Conservation (phyloP, 1,140 invertebrate genomes). For the Drosophila pectinifera region DNA sequence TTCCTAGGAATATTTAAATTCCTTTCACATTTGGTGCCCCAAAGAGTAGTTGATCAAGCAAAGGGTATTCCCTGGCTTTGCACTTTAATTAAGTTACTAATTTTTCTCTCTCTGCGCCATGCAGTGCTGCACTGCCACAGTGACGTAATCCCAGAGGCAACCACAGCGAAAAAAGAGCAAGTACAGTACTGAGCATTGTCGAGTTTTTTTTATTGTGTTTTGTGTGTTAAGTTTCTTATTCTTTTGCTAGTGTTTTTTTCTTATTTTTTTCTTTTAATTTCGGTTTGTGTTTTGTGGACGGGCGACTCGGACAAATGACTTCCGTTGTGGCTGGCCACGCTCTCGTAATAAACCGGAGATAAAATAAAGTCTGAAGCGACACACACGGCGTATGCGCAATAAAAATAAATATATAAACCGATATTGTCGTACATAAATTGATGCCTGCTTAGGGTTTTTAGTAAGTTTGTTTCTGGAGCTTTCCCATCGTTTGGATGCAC, state of each 20-base stretch:
- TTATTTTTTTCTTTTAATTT: conserved; percentile 34
- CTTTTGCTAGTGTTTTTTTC: conserved; percentile 16
- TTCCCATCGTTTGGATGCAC: conserved; percentile 26
- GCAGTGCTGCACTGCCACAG: conserved; percentile 40
- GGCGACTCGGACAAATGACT: conserved; percentile 71
- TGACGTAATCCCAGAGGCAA: conserved; percentile 66
- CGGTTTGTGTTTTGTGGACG: conserved; percentile 36
- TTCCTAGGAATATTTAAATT: neutral
- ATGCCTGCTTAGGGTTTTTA: conserved; percentile 4
- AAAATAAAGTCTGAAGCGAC: neutral
- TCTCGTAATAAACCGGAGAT: conserved; percentile 51
- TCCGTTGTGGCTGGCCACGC: conserved; percentile 62
- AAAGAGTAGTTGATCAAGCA: neutral
- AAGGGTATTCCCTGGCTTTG: conserved; percentile 5
- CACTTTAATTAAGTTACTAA: neutral
- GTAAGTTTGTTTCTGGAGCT: conserved; percentile 1
- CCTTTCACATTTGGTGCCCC: neutral
- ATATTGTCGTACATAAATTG: conserved; percentile 46
- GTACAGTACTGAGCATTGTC: conserved; percentile 43
- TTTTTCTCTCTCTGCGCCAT: neutral
- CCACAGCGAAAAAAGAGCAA: conserved; percentile 32
- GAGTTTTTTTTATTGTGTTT: conserved; percentile 10
- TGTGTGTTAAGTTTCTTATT: conserved; percentile 30
- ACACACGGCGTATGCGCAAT: conserved; percentile 56
- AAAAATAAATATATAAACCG: conserved; percentile 51